A percentile compares a stretch with the other conserved stretches of the same genome.
Evolutionary conservation across 2,113 vertebrate genomes (phyloP).

Genomic region (Prolemur simus): DNA sequence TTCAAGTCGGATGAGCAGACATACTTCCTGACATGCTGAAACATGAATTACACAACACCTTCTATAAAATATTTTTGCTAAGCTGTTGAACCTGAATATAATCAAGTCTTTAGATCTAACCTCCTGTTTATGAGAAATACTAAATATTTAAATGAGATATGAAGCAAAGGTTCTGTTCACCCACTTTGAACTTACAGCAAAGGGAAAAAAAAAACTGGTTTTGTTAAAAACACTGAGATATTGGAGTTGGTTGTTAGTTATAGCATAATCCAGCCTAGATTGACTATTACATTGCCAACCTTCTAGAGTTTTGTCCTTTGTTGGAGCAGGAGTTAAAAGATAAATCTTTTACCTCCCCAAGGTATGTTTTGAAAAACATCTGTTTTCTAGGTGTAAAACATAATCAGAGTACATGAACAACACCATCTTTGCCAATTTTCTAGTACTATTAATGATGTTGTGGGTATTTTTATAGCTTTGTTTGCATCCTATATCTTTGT

Average conservation of each 20-base stretch:
- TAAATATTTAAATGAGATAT: not conserved
- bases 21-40: not conserved
- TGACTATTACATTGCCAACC: not conserved
- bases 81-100: not conserved
- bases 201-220: not conserved
- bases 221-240: not conserved
- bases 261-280: not conserved
- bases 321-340: not conserved
- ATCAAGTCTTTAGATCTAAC: not conserved
- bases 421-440: not conserved
- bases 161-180: not conserved
- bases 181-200: not conserved
- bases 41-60: not conserved
- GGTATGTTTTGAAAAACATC: not conserved
- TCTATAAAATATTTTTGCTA: not conserved
- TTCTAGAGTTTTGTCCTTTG: not conserved
- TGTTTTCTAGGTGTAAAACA: not conserved
- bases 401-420: not conserved
- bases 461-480: not conserved
- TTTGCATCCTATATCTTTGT: not conserved
- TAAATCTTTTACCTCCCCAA: not conserved
- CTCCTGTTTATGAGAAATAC: not conserved
- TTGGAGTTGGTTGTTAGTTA: accelerated
- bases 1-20: not conserved
- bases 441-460: not conserved